Evolutionary conservation across 2,888 invertebrate genomes (phyloP), one percentile per base, ranked within the genome.

Genomic region (Leucophenga montana): DNA sequence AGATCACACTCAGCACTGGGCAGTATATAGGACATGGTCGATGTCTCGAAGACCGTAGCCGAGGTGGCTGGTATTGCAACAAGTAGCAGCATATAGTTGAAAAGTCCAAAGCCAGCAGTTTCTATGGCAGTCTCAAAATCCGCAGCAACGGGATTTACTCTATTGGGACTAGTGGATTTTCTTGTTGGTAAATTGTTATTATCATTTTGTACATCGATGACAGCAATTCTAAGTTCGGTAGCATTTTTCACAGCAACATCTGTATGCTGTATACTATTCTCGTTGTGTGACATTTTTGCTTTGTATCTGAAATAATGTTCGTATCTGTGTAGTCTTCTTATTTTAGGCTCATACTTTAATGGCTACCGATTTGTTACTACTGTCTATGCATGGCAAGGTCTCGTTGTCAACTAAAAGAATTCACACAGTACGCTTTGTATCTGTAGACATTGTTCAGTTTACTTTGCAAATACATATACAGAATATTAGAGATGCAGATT

Each of bases 1-100:
- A 95, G 90, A 77, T 94, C 93, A 79, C 94, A 95, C 85, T 94
- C 92, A 0, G 94, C 93, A 27, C 92, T 91, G 0, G 94, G 94
- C 84, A 95, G 90, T 79, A 94, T 91, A 84, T 92, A 94, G 0
- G 94, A 93, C 75, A 92, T 90, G 0, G 93, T 91, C 50, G 94
- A 93, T 66, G 93, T 92, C 79, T 94, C 93, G 74, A 93, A 93
- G 6, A 93, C 90, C 0, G 92, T 91, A 16, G 92, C 90, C 91
- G 92, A 92, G 80, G 92, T 92, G 53, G 92, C 91, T 0, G 93
- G 92, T 48, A 93, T 82, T 0, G 91, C 90, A 68, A 92, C 90
- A 77, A 92, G 80, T 77, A 94, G 84, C 65, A 94, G 83, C 18
- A 91, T 84, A 39, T 92, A 84, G 86, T 95, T 94, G 88, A 94